Evolutionary conservation across 1,140 invertebrate species (phyloP), one percentile per base, ranked within the genome.

Genomic region (Drosophila yakuba): DNA sequence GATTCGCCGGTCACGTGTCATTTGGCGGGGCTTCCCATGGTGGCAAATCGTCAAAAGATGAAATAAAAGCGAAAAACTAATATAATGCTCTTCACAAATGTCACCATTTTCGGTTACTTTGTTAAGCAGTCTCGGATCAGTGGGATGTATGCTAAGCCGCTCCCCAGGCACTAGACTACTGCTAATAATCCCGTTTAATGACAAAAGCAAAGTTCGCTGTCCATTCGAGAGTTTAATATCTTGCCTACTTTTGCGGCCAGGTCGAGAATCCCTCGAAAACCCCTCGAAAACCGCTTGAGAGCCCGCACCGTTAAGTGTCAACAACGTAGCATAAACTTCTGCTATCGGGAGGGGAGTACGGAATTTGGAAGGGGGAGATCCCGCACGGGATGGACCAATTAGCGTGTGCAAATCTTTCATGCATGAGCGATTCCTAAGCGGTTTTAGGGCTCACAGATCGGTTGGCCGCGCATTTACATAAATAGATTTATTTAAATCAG

Each of bases 351-450:
- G 54, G 43, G 20, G 11, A 25, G 11, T 39, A 4, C 4, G 32
- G 32, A 12, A 2, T 47, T 23, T 14, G 1, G 41, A 15, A 55
- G 41, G 32, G 60, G 41, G 11, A 23, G 45, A 60, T 74, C 58
- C 66, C 58, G 61, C 61, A 64, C 67, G 51, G 51, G 66, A 66
- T 56, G 59, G 44, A 45, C 80, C 84, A 88, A 88, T 88, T 88
- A 89, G 84, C 62, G 84, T 88, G 84, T 72, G 75, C 77, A 88
- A 88, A 88, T 88, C 80, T 77, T 62, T 74, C 58, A 78, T 78
- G 76, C 84, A 74, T 83, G 79, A 89, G 20, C 44, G 83, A 64
- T 59, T 83, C 54, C 80, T 89, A 84, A 89, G 84, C 84, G 84
- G 76, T 88, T 89, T 89, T 67, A 41, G 50, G 66, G 32, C 51